Evolutionary conservation across 2,113 vertebrate genomes (phyloP), one percentile per base, ranked within the genome.

Genomic region (Nyctibius bracteatus): DNA sequence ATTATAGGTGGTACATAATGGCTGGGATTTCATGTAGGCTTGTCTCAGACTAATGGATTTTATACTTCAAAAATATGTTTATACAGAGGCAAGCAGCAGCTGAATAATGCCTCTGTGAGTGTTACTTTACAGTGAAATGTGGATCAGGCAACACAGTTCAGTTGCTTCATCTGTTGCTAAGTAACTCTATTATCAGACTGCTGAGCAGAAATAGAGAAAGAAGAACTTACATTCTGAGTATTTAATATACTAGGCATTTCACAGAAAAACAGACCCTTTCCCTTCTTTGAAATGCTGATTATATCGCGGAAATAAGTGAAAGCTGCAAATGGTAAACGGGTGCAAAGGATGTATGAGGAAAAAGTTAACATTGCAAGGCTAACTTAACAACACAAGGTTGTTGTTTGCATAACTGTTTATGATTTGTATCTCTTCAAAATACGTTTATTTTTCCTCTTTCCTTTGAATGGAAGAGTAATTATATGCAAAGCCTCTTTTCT

Each of bases 141-240:
- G 61, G 47, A 92, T 92, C 39, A 79, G 63, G 66, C 80, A 92
- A 21, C 57, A 51, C 73, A 44, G 52, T 92, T 96, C 70, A 81
- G 81, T 91, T 94, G 70, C 68, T 82, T 92, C 66, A 65, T 96
- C 81, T 87, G 91, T 97, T 96, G 95, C 93, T 96, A 87, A 92
- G 95, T 92, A 92, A 96, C 84, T 87, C 47, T 8, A 20, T 94
- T 95, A 82, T 74, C 73, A 96, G 78, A 46, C 73, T 85, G 52
- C 81, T 75, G 66, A 79, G 84, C 47, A 94, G 78, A 68, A 92
- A 37, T 15, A 70, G 61, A 49, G 81, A 35, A 65, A 78, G 61
- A 78, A 52, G 51, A 94, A 89, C 81, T 92, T 96, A 59, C 88
- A 22, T 91, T 92, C 78, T 72, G 70, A 72, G 91, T 84, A 47